Evolutionary conservation across 2,797 vertebrate species (phyloP).

Genomic region (Anabas testudineus): DNA sequence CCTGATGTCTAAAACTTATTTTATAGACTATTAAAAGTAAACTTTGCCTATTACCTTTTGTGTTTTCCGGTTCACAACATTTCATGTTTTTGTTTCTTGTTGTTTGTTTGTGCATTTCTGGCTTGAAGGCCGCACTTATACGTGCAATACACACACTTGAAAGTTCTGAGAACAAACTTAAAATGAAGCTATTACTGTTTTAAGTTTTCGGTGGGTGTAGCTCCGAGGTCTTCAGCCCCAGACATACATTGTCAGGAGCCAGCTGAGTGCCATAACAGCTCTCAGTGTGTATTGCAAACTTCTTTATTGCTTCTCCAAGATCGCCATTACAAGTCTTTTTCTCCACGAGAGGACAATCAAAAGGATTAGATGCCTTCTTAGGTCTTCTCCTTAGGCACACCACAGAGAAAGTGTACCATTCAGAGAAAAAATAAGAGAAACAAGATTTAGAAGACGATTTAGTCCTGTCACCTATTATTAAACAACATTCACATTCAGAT

Average conservation of each 20-base stretch:
- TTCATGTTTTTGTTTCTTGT: no score
- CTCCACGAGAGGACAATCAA: background rate
- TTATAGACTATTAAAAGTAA: background rate
- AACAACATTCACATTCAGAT: no score
- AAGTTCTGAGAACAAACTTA: background rate
- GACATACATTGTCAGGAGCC: background rate
- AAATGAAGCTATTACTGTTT: background rate
- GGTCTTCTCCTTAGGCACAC: background rate
- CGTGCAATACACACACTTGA: background rate
- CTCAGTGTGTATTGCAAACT: slow-evolving; percentile 3
- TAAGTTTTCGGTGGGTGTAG: background rate
- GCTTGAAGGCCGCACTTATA: no score
- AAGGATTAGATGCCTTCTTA: background rate
- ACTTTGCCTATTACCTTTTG: background rate
- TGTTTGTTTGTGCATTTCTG: no score
- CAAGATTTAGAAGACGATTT: no score
- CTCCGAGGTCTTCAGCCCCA: background rate
- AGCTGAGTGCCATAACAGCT: slow-evolving; percentile 5
- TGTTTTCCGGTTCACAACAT: no score
- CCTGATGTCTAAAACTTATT: background rate
- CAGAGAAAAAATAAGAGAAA: slow-evolving; percentile 10
- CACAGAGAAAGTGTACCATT: slow-evolving; percentile 1
- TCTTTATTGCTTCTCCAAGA: slow-evolving; percentile 7
- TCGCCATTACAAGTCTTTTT: background rate
- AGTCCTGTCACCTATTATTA: no score